Evolutionary conservation across 2,888 invertebrate genomes (phyloP).

Genomic region (Itoplectis maculator): DNA sequence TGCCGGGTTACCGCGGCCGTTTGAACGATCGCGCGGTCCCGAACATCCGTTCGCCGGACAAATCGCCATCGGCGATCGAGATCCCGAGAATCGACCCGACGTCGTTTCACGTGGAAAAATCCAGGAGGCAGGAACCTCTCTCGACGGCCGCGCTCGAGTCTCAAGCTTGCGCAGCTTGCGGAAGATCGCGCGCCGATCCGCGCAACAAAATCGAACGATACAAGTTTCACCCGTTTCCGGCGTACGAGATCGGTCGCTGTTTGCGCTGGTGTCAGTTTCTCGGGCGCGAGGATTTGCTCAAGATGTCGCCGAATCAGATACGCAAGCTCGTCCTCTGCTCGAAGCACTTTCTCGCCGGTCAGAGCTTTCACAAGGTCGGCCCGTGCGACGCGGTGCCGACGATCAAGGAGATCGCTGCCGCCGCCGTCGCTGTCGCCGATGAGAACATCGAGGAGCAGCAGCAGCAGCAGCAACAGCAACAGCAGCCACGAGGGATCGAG

Average conservation of each 20-base stretch:
- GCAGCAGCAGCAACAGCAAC: neutral
- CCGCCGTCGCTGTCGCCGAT: slow-evolving; percentile 66
- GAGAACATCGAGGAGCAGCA: slow-evolving; percentile 20
- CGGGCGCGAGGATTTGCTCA: slow-evolving; percentile 81
- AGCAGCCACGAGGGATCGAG: slow-evolving; percentile 41
- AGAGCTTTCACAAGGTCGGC: slow-evolving; percentile 80
- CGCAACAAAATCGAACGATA: slow-evolving; percentile 80
- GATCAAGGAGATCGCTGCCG: slow-evolving; percentile 75
- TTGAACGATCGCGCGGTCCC: slow-evolving; percentile 80
- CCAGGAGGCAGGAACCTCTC: slow-evolving; percentile 76
- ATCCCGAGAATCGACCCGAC: slow-evolving; percentile 61
- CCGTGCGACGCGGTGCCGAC: slow-evolving; percentile 83
- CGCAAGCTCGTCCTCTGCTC: slow-evolving; percentile 82
- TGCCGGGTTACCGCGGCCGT: slow-evolving; percentile 77
- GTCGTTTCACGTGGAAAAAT: slow-evolving; percentile 69
- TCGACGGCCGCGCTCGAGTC: slow-evolving; percentile 79
- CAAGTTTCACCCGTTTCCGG: slow-evolving; percentile 83
- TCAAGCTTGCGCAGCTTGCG: slow-evolving; percentile 83
- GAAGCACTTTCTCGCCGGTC: slow-evolving; percentile 81
- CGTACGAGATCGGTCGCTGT: slow-evolving; percentile 83
- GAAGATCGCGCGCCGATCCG: slow-evolving; percentile 80
- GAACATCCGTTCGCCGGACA: slow-evolving; percentile 76
- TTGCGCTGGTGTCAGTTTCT: slow-evolving; percentile 83
- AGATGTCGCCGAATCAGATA: slow-evolving; percentile 84
- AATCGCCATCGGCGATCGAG: slow-evolving; percentile 14